Base-by-base conservation (phyloP, 2,888 invertebrate species). In the Parnassius glacialis region DNA sequence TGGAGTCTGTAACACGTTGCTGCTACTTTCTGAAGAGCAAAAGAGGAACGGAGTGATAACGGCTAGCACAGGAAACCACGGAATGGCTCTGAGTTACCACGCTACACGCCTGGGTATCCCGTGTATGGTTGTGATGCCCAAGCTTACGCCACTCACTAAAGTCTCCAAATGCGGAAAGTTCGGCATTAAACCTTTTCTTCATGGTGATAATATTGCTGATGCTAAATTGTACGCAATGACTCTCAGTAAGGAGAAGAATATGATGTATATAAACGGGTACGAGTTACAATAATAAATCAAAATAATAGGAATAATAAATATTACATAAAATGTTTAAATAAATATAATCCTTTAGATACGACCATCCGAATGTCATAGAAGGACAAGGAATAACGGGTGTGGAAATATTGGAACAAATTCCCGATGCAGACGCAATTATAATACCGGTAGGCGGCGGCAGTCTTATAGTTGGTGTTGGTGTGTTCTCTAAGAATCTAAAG, bases 401-500 rank as follows among this genome's bases (percentile, higher is more conserved):
- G 71, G 98, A 99, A 85, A 96, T 98, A 58, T 83, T 97, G 25
- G 98, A 98, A 74, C 97, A 98, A 84, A 95, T 98, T 0, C 93
- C 95, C 0, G 92, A 95, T 58, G 93, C 97, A 9, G 98, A 99
- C 81, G 98, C 98, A 0, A 94, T 98, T 54, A 88, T 99, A 9
- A 93, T 98, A 2, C 98, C 98, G 0, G 96, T 97, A 0, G 98
- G 98, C 0, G 98, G 98, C 3, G 97, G 96, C n/a, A 97, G 98
- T 1, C 92, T 98, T 0, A 93, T 98, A 48, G 95, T 51, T 41
- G 98, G 98, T 0, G 92, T 96, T 13, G 97, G 97, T 0, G 92
- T 96, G 2, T 97, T 97, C 2, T 92, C 96, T 11, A 99, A 98
- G 84, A 95, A 95, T 16, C 89, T 98, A 12, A 94, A 95, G 68